A percentile compares a stretch with the other conserved stretches of the same genome.
Conservation (phyloP, 2,113 vertebrate genomes). For the Passer montanus region DNA sequence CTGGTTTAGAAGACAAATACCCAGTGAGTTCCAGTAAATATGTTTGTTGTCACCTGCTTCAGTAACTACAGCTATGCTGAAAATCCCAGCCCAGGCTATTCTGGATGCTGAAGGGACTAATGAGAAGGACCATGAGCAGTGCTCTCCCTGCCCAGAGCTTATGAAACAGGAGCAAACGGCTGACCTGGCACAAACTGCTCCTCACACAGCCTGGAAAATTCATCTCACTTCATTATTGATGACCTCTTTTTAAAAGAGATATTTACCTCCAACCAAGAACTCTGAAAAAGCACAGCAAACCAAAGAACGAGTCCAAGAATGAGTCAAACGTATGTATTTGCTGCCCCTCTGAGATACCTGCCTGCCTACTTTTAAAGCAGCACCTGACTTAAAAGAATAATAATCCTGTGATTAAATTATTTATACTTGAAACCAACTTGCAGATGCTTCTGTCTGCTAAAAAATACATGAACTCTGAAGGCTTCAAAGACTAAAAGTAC, state of each 20-base stretch:
- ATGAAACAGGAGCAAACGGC: background rate
- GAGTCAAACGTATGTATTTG: background rate
- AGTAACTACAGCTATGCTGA: background rate
- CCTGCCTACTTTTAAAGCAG: background rate
- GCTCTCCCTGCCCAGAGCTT: background rate
- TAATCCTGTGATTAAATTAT: background rate
- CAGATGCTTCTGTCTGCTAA: constrained; percentile 15
- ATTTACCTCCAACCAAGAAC: background rate
- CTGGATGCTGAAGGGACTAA: background rate
- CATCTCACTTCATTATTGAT: constrained; percentile 7
- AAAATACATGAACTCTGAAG: background rate
- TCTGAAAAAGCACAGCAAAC: background rate
- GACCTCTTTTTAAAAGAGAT: constrained; percentile 3
- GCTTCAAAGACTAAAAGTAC: background rate
- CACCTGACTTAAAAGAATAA: background rate
- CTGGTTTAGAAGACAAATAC: background rate
- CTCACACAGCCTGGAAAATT: background rate
- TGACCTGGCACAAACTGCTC: background rate
- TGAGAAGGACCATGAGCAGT: background rate
- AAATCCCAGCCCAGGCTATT: background rate
- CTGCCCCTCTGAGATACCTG: background rate
- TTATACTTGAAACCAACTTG: background rate
- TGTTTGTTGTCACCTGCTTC: background rate
- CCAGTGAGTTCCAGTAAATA: background rate
- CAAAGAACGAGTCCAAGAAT: background rate